Conservation (phyloP, 30 jellyfish, hydroid and myxozoan genomes). For the Cassiopea andromeda region DNA sequence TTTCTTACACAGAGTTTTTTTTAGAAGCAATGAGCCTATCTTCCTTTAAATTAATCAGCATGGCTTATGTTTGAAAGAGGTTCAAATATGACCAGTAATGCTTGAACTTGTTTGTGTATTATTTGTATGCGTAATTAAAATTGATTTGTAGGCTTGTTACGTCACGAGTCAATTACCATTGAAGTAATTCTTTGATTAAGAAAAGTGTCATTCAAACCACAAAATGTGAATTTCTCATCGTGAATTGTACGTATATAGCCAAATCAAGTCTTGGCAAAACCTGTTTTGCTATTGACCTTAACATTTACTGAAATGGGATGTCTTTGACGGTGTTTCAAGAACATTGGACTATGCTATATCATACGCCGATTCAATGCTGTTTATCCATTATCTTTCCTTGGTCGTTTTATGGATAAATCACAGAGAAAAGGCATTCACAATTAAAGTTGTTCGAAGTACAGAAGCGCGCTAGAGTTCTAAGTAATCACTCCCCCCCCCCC, state of each 20-base stretch:
- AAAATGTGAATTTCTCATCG: background rate
- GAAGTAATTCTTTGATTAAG: slow-evolving; percentile 11
- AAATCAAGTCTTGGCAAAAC: no score
- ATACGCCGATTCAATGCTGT: slow-evolving; percentile 86
- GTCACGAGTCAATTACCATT: background rate
- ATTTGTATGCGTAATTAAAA: background rate
- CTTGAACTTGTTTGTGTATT: background rate
- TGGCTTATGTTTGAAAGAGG: no score
- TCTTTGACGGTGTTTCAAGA: no score
- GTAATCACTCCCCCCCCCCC: no score
- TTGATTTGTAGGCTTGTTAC: slow-evolving; percentile 7
- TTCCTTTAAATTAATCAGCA: no score
- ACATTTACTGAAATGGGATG: no score
- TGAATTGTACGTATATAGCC: no score
- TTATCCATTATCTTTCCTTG: slow-evolving; percentile 87
- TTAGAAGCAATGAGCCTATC: no score
- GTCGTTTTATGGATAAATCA: slow-evolving; percentile 92
- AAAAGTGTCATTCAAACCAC: background rate
- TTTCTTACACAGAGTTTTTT: no score
- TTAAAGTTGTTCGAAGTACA: slow-evolving; percentile 85
- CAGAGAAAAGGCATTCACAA: slow-evolving; percentile 75
- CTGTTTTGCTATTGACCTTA: no score
- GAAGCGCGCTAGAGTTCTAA: no score
- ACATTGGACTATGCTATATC: slow-evolving; percentile 83
- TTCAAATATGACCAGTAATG: no score